Evolutionary conservation across 2,888 invertebrate species (phyloP), one percentile per base, ranked within the genome.

Genomic region (Colostygia pectinataria): DNA sequence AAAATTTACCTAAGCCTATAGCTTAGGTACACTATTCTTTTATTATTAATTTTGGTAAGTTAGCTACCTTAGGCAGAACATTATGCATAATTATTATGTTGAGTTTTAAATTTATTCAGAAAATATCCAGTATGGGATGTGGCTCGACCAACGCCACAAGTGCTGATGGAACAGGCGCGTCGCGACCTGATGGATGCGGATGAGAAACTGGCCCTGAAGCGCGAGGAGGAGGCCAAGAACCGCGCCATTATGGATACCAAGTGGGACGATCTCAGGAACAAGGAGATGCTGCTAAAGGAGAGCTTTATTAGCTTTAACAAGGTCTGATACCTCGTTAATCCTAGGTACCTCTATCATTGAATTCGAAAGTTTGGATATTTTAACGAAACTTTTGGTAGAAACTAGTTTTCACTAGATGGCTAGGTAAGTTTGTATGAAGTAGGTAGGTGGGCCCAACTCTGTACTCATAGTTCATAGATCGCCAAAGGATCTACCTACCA

Each of bases 101-200:
- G n/a, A n/a, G n/a, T 20, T 20, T 2, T 20, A 2, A 15, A 20
- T 20, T 20, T 20, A 48, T 55, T 7, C 55, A 93, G 93, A 66
- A 91, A 91, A 65, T 91, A 91, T 74, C 93, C 93, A 66, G 91
- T 91, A 83, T 93, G 93, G 92, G 93, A 93, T 62, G 78, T 90
- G 0, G 89, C 92, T 0, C 90, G 92, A 0, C 83, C 86, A 0
- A 91, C 90, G 0, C 92, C 93, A 0, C 88, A 91, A 37, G 88
- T 91, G 2, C 77, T 92, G 47, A 82, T 92, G 71, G 91, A 92
- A 52, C 89, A 87, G 51, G 88, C 91, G 0, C 89, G 87, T 0
- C 83, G 91, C 7, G 91, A 92, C 44, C 76, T 92, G 1, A 80
- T 84, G 73, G 79, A 85, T 4, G 90, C 90, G 0, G 91, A 92